phyloP scores from a whole-genome alignment of 2,797 vertebrate genomes.

The Morus bassanus region DNA sequence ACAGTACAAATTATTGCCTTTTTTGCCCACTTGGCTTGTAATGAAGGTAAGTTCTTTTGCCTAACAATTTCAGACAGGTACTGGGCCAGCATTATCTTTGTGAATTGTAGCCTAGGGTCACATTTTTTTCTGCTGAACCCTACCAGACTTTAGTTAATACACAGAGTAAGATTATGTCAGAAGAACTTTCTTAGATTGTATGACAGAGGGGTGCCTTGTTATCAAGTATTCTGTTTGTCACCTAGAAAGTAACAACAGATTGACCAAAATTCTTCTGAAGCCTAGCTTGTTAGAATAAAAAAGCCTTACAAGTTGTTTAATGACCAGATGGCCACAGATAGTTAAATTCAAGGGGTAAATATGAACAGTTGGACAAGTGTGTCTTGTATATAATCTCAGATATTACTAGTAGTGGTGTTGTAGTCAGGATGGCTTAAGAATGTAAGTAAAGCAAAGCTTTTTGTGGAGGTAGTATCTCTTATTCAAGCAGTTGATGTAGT shows the following conservation, averaged over 20 bases:
- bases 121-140: fast-evolving
- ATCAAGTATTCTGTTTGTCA: background rate
- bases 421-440: background rate
- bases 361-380: background rate
- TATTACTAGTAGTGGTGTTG: background rate
- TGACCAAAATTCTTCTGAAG: background rate
- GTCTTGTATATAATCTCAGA: background rate
- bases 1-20: constrained; percentile 92
- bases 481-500: background rate
- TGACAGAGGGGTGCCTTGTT: background rate
- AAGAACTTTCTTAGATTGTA: background rate
- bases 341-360: background rate
- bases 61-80: background rate
- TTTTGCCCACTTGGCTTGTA: constrained; percentile 89
- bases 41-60: constrained; percentile 79
- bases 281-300: background rate
- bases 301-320: background rate
- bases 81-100: background rate
- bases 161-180: background rate
- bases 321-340: background rate
- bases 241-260: too few relatives aligned
- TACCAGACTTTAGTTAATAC: background rate
- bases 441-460: background rate
- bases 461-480: background rate
- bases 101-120: background rate